Evolutionary conservation across 2,888 invertebrate species (phyloP), one percentile per base, ranked within the genome.

Genomic region (Ectropis crepuscularia): DNA sequence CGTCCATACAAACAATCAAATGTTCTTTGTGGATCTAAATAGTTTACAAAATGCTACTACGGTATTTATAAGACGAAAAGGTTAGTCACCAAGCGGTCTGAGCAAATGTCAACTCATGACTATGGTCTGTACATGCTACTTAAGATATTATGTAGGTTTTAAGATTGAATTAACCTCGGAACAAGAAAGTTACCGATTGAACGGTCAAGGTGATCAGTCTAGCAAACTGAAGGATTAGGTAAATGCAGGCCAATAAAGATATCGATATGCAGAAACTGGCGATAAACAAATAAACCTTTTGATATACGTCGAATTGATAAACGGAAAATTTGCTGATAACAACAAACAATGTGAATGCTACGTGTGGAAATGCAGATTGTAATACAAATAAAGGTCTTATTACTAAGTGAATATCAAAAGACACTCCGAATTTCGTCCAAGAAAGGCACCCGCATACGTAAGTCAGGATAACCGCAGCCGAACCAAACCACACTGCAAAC

Each of bases 401-500:
- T 38, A 8, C 28, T 11, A 49, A 9, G 53, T 50, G 46, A 75
- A 77, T 72, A 28, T 42, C 71, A 74, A 77, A 72, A 79, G 76
- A 82, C 80, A 77, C 76, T 73, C 79, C 81, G 67, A 82, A 85
- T 84, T 87, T 85, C 76, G 83, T 83, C 79, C 75, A 84, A 86
- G 85, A 85, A 87, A 87, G 85, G 82, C 82, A 84, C 88, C 88
- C 90, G 90, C 87, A 89, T 88, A 79, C 76, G 77, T 85, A 84
- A 83, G 83, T 80, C 89, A 85, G 90, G 89, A 90, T 88, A 87
- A 90, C 88, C 87, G 83, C 88, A 87, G 80, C 82, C 88, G 79
- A 85, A 88, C 89, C 86, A 79, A 85, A 88, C 89, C 87, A 79
- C 88, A 89, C 88, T 85, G 88, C 87, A 91, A 92, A 92, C 92